Evolutionary conservation across 1,140 invertebrate genomes (phyloP).

Genomic region (Andricus grossulariae): DNA sequence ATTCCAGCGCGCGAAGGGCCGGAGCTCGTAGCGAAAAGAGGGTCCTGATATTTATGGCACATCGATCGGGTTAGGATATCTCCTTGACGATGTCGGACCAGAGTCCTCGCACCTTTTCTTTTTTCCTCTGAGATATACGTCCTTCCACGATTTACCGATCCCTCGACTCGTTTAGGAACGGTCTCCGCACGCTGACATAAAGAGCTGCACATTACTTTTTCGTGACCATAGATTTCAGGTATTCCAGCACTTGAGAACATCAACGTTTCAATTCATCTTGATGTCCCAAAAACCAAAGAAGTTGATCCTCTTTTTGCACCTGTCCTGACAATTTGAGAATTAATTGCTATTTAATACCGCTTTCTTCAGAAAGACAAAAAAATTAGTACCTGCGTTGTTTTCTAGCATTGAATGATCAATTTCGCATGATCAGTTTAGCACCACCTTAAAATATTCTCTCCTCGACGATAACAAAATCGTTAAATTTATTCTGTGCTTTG

Average conservation of each 20-base stretch:
- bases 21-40: constrained; percentile 34
- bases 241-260: constrained; percentile 24
- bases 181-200: constrained; percentile 27
- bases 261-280: constrained; percentile 15
- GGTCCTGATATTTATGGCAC: constrained; percentile 49
- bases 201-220: constrained; percentile 29
- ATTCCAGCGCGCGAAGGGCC: constrained; percentile 35
- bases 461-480: background rate
- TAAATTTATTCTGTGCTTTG: background rate
- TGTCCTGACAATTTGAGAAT: background rate
- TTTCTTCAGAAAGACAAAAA: background rate
- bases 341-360: constrained; percentile 1
- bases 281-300: background rate
- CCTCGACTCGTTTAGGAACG: constrained; percentile 25
- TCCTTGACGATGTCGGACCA: constrained; percentile 34
- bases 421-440: background rate
- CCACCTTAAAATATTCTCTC: background rate
- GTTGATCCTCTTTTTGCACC: background rate
- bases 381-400: background rate
- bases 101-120: constrained; percentile 34
- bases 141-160: constrained; percentile 31
- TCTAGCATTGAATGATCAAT: background rate
- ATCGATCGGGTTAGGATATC: constrained; percentile 52
- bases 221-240: constrained; percentile 27
- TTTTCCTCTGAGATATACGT: constrained; percentile 29